Base-by-base conservation (phyloP, 2,888 invertebrate species). In the Melinopterus prodromus region DNA sequence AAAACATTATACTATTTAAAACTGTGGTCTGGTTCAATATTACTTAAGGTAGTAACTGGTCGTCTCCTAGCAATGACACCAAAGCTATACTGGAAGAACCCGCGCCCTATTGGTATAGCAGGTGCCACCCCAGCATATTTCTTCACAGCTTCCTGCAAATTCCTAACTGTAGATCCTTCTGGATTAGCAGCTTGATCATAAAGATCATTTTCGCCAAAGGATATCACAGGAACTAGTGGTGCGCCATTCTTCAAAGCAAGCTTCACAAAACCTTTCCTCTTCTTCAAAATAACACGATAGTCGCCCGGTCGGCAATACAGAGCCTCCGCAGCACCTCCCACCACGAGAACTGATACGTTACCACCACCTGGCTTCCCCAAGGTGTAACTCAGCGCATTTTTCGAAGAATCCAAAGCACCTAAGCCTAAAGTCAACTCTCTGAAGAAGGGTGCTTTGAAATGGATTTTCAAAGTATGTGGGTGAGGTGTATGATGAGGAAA, bases 241-340 rank as follows among this genome's bases (percentile, higher is more conserved):
- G 95, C 92, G 9, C 98, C 97, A 88, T 82, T 87, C 81, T 83
- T 84, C 74, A 89, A 79, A 0, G 88, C 89, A 70, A 88, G 71
- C 76, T 83, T 85, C 4, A 89, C 84, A 81, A 89, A 89, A 6
- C 89, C 97, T 86, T 95, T 97, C 82, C 97, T 91, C 78, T 93
- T 92, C 83, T 92, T 95, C 14, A 97, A 87, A n/a, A 95, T 91
- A 6, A 97, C 90, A 83, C 92, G 92, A 83, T 96, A 95, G 78
- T 92, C 91, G 3, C 94, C 94, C 0, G 98, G 97, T 86, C 93
- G 93, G 0, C 96, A 94, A 83, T 96, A 94, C 80, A 98, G 90
- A 0, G 97, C 94, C 88, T 99, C 98, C 6, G 95, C 93, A 0
- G 97, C 97, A 0, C 99, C 98, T 0, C 98, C 98, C 0, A 97